phyloP scores from a whole-genome alignment of 2,888 invertebrate species.

The Alitta virens region DNA sequence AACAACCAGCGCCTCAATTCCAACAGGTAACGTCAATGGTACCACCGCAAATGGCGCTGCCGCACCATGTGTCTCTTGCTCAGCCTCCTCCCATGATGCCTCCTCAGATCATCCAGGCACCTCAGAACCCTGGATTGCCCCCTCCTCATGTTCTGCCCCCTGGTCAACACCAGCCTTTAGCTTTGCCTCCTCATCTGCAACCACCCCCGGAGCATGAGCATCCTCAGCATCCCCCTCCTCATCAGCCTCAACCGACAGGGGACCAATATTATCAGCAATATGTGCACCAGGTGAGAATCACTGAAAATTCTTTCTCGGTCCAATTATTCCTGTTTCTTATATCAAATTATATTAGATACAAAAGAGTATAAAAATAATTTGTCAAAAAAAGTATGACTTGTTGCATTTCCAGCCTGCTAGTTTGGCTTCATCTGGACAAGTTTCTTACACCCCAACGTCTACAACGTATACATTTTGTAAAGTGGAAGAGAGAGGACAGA shows the following conservation, averaged over 20 bases:
- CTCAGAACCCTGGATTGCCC: too few relatives aligned
- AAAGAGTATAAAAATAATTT: too few relatives aligned
- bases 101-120: background rate
- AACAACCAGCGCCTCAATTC: background rate
- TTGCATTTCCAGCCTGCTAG: background rate
- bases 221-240: background rate
- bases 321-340: too few relatives aligned
- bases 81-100: conserved; percentile 6
- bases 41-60: background rate
- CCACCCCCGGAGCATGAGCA: background rate
- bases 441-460: background rate
- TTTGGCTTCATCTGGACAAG: background rate
- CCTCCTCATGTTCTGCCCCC: too few relatives aligned
- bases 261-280: conserved; percentile 16
- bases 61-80: conserved; percentile 1
- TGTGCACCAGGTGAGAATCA: conserved; percentile 9
- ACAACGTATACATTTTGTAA: background rate
- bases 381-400: too few relatives aligned
- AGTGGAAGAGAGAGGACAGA: conserved; percentile 21
- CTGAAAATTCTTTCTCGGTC: too few relatives aligned
- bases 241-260: conserved; percentile 3
- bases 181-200: background rate
- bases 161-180: background rate
- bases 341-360: too few relatives aligned
- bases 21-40: conserved; percentile 2